Conservation (phyloP, 2,888 invertebrate species). For the Diogma glabrata region DNA sequence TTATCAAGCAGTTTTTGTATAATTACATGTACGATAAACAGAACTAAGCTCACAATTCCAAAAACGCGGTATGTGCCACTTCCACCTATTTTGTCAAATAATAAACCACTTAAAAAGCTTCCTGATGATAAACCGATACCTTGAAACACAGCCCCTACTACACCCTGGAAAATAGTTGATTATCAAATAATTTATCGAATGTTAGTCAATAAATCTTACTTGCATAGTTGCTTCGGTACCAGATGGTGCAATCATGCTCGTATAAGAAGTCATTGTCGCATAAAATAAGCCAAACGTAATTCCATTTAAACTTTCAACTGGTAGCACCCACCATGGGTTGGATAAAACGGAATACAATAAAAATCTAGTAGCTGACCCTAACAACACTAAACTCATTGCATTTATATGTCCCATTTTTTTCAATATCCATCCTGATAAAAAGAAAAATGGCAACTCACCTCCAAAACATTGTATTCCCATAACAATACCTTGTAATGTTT, state of each 20-base stretch:
- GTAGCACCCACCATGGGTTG: constrained; percentile 74
- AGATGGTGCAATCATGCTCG: constrained; percentile 67
- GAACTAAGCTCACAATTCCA: constrained; percentile 53
- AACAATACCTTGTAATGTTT: constrained; percentile 60
- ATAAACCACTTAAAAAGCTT: constrained; percentile 62
- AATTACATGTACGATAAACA: constrained; percentile 45
- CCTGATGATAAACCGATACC: constrained; percentile 73
- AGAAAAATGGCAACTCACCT: constrained; percentile 80
- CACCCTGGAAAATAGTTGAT: constrained; percentile 46
- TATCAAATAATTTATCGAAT: constrained; percentile 5
- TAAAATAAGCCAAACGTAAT: constrained; percentile 81
- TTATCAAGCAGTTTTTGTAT: constrained; percentile 37
- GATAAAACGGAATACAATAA: constrained; percentile 66
- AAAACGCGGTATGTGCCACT: constrained; percentile 57
- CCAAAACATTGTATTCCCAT: constrained; percentile 69
- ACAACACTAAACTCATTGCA: constrained; percentile 71
- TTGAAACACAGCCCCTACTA: constrained; percentile 79
- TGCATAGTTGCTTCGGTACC: constrained; percentile 82
- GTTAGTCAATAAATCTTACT: constrained; percentile 38
- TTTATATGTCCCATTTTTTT: constrained; percentile 69
- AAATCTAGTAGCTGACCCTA: constrained; percentile 69
- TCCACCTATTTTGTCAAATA: constrained; percentile 54
- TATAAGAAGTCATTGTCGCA: constrained; percentile 80
- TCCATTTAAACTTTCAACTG: constrained; percentile 78
- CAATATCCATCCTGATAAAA: constrained; percentile 64